A percentile compares a stretch with the other conserved stretches of the same genome.
phyloP scores from a whole-genome alignment of 2,797 vertebrate species.

The Enteromius trimaculatus region DNA sequence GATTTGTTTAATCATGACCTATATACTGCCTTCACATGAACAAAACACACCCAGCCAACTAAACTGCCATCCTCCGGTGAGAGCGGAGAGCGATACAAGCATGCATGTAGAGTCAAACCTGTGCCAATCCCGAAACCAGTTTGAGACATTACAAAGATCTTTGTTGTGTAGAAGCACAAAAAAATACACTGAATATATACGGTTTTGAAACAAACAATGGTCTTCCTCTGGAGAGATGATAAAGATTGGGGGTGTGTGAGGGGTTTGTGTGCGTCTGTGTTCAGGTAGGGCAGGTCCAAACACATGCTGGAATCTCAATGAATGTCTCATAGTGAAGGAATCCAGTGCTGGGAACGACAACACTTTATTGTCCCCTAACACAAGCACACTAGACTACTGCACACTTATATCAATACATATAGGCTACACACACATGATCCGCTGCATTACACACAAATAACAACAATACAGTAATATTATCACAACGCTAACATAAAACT shows the following conservation, averaged over 20 bases:
- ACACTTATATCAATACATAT: not conserved
- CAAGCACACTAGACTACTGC: not conserved
- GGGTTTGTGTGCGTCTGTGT: not conserved
- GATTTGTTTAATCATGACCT: not conserved
- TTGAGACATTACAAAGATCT: not conserved
- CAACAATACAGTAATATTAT: not conserved
- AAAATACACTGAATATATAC: not conserved
- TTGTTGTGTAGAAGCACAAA: not conserved
- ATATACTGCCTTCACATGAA: not conserved
- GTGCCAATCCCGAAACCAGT: no score
- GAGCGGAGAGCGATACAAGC: not conserved
- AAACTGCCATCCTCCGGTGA: not conserved
- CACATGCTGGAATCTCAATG: conserved; percentile 45
- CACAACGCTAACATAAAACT: not conserved
- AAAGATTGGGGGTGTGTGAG: not conserved
- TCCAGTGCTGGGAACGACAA: conserved; percentile 62
- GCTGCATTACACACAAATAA: not conserved
- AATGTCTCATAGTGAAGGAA: conserved; percentile 70
- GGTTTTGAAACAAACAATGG: not conserved
- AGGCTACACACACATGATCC: not conserved
- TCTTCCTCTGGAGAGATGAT: not conserved
- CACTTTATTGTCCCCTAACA: conserved; percentile 55
- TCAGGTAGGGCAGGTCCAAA: conserved; percentile 29
- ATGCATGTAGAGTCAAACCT: not conserved
- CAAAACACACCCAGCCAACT: not conserved